phyloP scores from a whole-genome alignment of 2,888 invertebrate genomes.

The Junonia oenone region DNA sequence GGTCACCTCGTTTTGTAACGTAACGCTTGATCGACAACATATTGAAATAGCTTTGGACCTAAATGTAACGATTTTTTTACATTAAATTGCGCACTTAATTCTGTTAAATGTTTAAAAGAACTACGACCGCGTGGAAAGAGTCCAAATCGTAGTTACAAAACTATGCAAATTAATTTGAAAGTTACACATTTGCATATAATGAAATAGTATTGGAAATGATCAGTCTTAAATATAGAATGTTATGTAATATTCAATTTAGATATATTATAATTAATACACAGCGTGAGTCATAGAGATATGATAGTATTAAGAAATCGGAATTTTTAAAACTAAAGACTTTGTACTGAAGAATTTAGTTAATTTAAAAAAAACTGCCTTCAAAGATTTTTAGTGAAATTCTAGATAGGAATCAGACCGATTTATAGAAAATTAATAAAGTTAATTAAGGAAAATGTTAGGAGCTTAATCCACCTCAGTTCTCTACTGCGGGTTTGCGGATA shows the following conservation, averaged over 20 bases:
- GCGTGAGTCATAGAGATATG: too few relatives aligned
- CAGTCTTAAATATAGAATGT: neutral
- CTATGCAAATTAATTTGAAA: neutral
- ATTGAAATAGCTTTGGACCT: slow-evolving; percentile 9
- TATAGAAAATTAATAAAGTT: too few relatives aligned
- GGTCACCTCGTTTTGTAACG: slow-evolving; percentile 24
- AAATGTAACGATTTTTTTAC: neutral
- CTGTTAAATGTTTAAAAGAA: neutral
- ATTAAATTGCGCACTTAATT: neutral
- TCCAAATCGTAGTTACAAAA: neutral
- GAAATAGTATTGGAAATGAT: neutral
- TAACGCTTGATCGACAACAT: slow-evolving; percentile 10
- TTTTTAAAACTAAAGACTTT: too few relatives aligned
- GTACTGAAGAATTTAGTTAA: too few relatives aligned
- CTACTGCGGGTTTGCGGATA: too few relatives aligned
- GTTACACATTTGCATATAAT: neutral
- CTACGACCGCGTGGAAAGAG: neutral
- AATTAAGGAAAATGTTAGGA: too few relatives aligned
- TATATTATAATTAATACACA: too few relatives aligned
- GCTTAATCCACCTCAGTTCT: too few relatives aligned
- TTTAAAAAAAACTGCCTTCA: too few relatives aligned
- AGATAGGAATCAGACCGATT: too few relatives aligned
- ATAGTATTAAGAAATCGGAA: too few relatives aligned
- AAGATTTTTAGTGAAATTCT: too few relatives aligned
- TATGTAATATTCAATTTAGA: neutral